A percentile compares a stretch with the other conserved stretches of the same genome.
Evolutionary conservation across 1,140 invertebrate species (phyloP).

Genomic region (Zaprionus kolodkinae): DNA sequence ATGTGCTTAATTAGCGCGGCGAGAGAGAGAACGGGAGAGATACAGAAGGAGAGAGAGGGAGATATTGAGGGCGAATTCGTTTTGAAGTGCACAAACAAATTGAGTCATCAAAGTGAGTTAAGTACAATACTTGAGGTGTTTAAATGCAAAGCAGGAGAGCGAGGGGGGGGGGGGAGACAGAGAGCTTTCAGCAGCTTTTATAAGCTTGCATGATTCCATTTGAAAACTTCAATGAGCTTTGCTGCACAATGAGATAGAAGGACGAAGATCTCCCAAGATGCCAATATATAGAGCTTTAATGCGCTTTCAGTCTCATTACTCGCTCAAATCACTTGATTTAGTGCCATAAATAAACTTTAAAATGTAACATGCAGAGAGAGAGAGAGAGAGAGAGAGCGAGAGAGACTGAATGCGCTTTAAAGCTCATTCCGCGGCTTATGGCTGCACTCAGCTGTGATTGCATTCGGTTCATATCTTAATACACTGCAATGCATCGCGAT

Average conservation of each 20-base stretch:
- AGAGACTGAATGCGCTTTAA: neutral
- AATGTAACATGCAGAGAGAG: neutral
- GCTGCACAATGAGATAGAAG: too few species aligned
- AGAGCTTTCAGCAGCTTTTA: neutral
- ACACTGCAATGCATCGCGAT: neutral
- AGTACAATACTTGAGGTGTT: neutral
- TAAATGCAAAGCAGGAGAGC: neutral
- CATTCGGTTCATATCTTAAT: neutral
- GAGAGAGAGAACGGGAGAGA: slow-evolving; percentile 11
- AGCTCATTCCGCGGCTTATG: neutral
- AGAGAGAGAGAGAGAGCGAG: neutral
- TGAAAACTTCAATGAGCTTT: too few species aligned
- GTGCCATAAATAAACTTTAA: too few species aligned
- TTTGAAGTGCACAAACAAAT: slow-evolving; percentile 26
- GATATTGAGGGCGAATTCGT: slow-evolving; percentile 24
- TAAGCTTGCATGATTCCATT: too few species aligned
- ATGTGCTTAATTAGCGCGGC: slow-evolving; percentile 54
- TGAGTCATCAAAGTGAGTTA: slow-evolving; percentile 27
- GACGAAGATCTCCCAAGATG: too few species aligned
- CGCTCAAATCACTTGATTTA: neutral
- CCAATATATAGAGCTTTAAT: neutral
- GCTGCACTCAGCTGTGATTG: neutral
- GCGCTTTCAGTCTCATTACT: neutral
- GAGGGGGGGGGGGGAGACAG: neutral
- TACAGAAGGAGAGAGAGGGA: neutral